Evolutionary conservation across 2,797 vertebrate species (phyloP).

Genomic region (Sebastolobus alascanus): DNA sequence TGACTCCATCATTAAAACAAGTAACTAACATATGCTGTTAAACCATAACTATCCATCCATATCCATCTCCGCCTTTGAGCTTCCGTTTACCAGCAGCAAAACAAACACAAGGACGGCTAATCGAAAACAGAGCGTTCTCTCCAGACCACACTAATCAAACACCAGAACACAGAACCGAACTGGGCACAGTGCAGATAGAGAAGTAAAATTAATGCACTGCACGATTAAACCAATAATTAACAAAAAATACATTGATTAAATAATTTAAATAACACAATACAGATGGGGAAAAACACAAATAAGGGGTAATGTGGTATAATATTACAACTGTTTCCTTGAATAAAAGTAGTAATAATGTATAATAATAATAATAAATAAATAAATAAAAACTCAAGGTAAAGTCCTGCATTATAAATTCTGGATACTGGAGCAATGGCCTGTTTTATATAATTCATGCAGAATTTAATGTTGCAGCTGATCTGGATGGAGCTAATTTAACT

Average conservation of each 20-base stretch:
- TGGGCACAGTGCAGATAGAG: background rate
- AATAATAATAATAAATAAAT: no score
- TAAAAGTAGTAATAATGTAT: no score
- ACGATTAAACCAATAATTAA: background rate
- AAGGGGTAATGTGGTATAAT: no score
- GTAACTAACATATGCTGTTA: background rate
- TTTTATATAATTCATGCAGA: no score
- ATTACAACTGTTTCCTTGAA: no score
- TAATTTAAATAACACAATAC: no score
- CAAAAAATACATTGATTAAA: background rate
- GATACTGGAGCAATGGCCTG: no score
- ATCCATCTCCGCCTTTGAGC: background rate
- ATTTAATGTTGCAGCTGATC: no score
- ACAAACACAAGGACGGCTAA: constrained; percentile 26
- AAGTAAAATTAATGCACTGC: background rate
- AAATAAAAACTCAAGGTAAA: no score
- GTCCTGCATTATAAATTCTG: no score
- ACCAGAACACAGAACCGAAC: background rate
- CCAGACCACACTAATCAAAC: constrained; percentile 40
- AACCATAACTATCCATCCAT: background rate
- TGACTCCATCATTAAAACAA: constrained; percentile 86
- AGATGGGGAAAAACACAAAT: no score
- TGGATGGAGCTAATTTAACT: no score
- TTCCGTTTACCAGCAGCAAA: constrained; percentile 13
- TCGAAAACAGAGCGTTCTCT: background rate